Conservation (phyloP, 2,797 vertebrate species). For the Pipistrellus pygmaeus region DNA sequence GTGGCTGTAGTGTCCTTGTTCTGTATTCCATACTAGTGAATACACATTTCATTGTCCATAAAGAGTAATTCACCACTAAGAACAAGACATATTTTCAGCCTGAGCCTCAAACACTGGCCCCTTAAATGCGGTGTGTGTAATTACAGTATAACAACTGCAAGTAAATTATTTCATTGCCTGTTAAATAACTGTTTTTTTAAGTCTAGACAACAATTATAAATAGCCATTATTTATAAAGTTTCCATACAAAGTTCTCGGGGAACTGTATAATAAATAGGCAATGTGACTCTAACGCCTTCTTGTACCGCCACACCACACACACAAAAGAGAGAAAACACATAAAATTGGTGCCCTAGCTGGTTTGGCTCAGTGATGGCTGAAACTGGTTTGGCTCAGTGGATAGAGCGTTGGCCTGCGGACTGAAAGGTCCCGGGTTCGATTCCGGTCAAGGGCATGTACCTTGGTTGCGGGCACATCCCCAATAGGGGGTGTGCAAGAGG, state of each 20-base stretch:
- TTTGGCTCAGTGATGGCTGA: no score
- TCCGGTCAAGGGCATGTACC: no score
- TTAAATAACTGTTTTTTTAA: conserved; percentile 74
- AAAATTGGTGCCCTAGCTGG: not conserved
- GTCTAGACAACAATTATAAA: conserved; percentile 80
- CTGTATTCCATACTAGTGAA: not conserved
- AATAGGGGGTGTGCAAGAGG: no score
- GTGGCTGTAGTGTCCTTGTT: conserved; percentile 16
- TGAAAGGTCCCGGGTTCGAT: no score
- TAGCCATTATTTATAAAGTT: conserved; percentile 74
- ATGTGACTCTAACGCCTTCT: conserved; percentile 46
- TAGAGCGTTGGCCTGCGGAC: no score
- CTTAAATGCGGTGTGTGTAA: conserved; percentile 63
- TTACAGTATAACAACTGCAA: conserved; percentile 60
- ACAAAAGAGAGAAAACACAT: not conserved
- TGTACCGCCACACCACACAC: not conserved
- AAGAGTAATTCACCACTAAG: conserved; percentile 56
- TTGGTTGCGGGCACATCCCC: no score
- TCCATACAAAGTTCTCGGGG: conserved; percentile 57
- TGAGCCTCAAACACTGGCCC: conserved; percentile 49
- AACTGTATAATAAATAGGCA: conserved; percentile 61
- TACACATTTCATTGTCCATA: conserved; percentile 19
- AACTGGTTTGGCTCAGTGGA: no score
- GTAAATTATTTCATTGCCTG: conserved; percentile 78
- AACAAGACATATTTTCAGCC: conserved; percentile 62